These are phyloP conservation scores for Cecropterus lyciades DNA, from an alignment of 1,140 invertebrate genomes.

Conservation along the genomic window DNA sequence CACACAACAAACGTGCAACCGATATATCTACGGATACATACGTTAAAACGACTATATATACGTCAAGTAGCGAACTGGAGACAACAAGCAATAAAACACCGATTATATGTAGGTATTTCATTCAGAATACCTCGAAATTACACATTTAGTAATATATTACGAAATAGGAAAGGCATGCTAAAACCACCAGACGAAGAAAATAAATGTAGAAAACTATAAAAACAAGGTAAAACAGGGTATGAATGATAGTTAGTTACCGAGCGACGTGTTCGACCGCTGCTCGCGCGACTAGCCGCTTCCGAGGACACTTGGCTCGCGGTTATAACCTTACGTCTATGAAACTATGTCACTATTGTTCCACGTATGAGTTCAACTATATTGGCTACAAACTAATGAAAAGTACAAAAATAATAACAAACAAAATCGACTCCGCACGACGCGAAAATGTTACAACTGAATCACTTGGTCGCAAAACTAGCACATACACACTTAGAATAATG, in stretches of 20 bases:
- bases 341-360: not conserved
- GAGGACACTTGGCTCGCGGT: too few species aligned
- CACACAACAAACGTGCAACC: conserved; percentile 28
- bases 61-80: conserved; percentile 4
- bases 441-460: too few species aligned
- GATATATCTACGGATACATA: not conserved
- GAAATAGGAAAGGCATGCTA: conserved; percentile 24
- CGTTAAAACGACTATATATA: not conserved
- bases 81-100: not conserved
- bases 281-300: not conserved
- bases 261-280: conserved; percentile 16
- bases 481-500: not conserved
- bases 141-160: not conserved
- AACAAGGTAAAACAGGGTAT: conserved; percentile 25
- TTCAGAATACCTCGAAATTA: not conserved
- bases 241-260: conserved; percentile 50
- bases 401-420: not conserved
- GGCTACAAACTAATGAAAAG: not conserved
- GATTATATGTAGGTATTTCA: not conserved
- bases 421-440: too few species aligned
- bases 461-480: too few species aligned
- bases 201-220: conserved; percentile 23
- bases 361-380: not conserved
- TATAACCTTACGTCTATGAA: conserved; percentile 6
- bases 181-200: conserved; percentile 12